Evolutionary conservation across 2,797 vertebrate genomes (phyloP).

Genomic region (Pagetopsis macropterus): DNA sequence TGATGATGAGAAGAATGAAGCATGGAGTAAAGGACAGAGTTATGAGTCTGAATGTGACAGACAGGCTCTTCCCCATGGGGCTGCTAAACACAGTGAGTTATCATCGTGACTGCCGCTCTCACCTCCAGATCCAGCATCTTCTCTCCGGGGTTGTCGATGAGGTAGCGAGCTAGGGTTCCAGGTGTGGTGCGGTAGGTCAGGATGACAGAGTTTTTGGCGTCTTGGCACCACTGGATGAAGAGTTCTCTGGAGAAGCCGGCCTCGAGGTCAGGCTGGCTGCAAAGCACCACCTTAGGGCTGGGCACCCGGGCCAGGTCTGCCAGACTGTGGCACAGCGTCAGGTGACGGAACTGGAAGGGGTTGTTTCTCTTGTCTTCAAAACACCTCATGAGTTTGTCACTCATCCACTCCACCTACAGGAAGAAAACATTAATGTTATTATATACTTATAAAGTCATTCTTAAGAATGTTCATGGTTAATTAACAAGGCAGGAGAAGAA

Average conservation of each 20-base stretch:
- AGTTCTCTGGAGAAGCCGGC: constrained; percentile 98
- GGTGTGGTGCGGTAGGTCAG: constrained; percentile 97
- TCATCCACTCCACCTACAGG: constrained; percentile 98
- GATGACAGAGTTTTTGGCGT: constrained; percentile 95
- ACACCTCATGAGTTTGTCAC: constrained; percentile 98
- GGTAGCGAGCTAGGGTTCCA: constrained; percentile 92
- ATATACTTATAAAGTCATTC: background rate
- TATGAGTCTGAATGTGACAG: constrained; percentile 29
- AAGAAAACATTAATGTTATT: constrained; percentile 3
- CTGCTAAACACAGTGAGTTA: background rate
- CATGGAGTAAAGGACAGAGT: constrained; percentile 30
- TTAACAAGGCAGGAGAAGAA: background rate
- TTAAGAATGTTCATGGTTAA: background rate
- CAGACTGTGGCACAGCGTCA: constrained; percentile 95
- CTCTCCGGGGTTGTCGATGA: constrained; percentile 96
- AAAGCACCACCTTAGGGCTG: constrained; percentile 97
- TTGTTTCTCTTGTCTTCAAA: constrained; percentile 99
- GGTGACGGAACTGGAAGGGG: constrained; percentile 97
- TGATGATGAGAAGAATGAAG: constrained; percentile 34
- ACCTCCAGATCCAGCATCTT: constrained; percentile 97
- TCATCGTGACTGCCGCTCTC: constrained; percentile 45
- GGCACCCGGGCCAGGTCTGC: constrained; percentile 95
- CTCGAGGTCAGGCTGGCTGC: constrained; percentile 97
- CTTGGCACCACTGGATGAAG: constrained; percentile 98
- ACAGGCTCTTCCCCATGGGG: constrained; percentile 10